Conservation (phyloP, 2,888 invertebrate species). For the Seira sanloemensis region DNA sequence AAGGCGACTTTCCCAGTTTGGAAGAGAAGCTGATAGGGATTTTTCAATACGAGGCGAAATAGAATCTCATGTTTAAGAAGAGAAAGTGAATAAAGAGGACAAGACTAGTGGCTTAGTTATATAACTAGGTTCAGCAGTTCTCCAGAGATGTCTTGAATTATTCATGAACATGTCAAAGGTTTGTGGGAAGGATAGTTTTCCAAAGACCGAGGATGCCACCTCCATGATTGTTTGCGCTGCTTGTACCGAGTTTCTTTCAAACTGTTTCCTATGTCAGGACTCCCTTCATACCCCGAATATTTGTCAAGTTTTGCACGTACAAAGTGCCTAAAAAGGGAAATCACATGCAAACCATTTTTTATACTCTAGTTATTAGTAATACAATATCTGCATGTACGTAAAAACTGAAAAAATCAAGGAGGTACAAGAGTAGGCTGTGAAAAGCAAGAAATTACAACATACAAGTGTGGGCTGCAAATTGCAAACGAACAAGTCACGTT, state of each 20-base stretch:
- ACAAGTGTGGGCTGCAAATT: not conserved
- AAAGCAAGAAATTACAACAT: constrained; percentile 19
- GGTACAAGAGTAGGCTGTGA: too few species aligned
- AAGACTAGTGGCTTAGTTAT: constrained; percentile 44
- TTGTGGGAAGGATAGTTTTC: constrained; percentile 60
- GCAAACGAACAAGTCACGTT: too few species aligned
- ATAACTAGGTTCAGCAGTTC: constrained; percentile 45
- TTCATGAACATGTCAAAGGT: constrained; percentile 72
- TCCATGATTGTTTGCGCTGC: constrained; percentile 41
- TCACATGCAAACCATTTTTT: not conserved
- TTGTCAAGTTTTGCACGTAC: constrained; percentile 12
- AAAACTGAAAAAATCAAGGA: too few species aligned
- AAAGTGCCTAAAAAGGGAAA: too few species aligned
- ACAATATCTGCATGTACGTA: not conserved
- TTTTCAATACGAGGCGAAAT: constrained; percentile 50
- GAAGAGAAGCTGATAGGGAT: constrained; percentile 36
- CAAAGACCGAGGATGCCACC: constrained; percentile 51
- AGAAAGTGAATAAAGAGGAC: constrained; percentile 20
- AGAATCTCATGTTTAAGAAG: constrained; percentile 26
- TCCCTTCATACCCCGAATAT: too few species aligned
- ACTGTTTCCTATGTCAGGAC: not conserved
- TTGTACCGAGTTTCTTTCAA: not conserved
- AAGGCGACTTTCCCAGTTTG: not conserved
- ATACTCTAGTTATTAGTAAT: not conserved
- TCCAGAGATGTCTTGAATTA: constrained; percentile 69